phyloP scores from a whole-genome alignment of 2,888 invertebrate species.

The Chaetoderma sp. region DNA sequence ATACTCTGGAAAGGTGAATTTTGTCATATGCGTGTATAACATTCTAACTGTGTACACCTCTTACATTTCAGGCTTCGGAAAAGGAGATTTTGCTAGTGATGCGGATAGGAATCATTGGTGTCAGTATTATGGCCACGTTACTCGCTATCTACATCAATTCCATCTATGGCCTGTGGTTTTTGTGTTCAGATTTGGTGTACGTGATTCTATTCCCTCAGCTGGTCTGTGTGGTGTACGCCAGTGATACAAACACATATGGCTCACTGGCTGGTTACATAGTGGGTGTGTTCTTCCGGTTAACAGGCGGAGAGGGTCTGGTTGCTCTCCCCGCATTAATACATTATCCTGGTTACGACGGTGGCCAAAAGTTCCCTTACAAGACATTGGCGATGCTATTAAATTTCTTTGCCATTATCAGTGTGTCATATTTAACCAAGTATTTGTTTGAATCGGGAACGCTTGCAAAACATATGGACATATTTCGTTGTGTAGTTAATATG shows the following conservation, averaged over 20 bases:
- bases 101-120: conserved; percentile 88
- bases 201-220: conserved; percentile 98
- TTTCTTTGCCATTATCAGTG: conserved; percentile 45
- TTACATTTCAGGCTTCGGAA: conserved; percentile 82
- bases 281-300: conserved; percentile 44
- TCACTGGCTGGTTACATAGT: conserved; percentile 75
- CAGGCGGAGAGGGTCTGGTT: conserved; percentile 49
- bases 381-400: conserved; percentile 89
- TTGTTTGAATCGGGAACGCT: conserved; percentile 87
- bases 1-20: too few relatives aligned
- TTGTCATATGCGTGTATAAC: too few relatives aligned
- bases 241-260: conserved; percentile 95
- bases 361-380: conserved; percentile 92
- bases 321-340: conserved; percentile 43
- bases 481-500: conserved; percentile 91
- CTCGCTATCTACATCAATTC: conserved; percentile 97
- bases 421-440: conserved; percentile 73
- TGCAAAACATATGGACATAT: conserved; percentile 79
- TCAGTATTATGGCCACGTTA: conserved; percentile 86
- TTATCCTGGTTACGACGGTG: conserved; percentile 43
- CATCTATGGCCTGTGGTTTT: conserved; percentile 97
- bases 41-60: not conserved
- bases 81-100: conserved; percentile 90
- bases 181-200: conserved; percentile 98
- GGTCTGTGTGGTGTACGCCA: conserved; percentile 96